phyloP scores from a whole-genome alignment of 2,797 vertebrate species.

The Spinus pinus region DNA sequence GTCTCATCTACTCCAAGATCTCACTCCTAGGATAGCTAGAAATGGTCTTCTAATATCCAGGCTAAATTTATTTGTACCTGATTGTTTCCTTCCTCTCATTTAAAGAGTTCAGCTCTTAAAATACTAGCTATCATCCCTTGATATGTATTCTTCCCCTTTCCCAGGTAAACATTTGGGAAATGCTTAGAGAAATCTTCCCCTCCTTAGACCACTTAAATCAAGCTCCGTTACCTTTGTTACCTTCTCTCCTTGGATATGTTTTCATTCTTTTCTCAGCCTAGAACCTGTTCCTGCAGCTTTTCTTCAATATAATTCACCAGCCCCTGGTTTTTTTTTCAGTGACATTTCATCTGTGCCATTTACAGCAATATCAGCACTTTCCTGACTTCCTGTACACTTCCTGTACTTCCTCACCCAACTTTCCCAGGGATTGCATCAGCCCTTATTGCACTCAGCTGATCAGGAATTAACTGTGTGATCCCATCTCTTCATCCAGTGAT shows the following conservation, averaged over 20 bases:
- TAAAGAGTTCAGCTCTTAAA: not conserved
- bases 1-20: not conserved
- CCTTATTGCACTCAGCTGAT: not conserved
- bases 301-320: not conserved
- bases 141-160: not conserved
- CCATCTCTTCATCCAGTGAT: not conserved
- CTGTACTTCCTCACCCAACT: not conserved
- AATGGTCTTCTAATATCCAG: not conserved
- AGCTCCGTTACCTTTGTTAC: not conserved
- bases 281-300: not conserved
- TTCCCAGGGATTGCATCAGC: constrained; percentile 25
- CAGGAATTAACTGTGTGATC: not conserved
- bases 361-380: accelerated
- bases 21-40: not conserved
- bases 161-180: not conserved
- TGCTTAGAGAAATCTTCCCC: not conserved
- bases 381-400: not conserved
- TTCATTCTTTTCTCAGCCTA: not conserved
- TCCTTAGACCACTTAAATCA: accelerated
- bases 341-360: not conserved
- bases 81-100: not conserved
- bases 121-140: not conserved
- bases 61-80: not conserved
- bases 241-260: not conserved
- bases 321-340: not conserved